Evolutionary conservation across 1,140 invertebrate genomes (phyloP), one percentile per base, ranked within the genome.

Genomic region (Drosophila repletoides): DNA sequence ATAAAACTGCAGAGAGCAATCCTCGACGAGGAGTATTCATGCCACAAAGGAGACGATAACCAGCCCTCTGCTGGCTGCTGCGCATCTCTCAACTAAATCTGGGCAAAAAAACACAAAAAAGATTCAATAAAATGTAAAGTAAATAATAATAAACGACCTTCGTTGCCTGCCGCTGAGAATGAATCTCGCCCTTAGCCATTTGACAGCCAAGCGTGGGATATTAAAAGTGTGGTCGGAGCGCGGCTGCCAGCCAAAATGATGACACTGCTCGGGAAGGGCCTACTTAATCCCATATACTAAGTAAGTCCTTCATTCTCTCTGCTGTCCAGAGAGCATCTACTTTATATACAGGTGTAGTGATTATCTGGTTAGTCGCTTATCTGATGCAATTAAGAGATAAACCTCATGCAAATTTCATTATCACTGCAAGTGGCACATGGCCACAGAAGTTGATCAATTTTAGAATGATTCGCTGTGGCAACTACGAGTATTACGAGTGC

Each of bases 81-180:
- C 21, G 40, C 19, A 22, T 10, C 17, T 12, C 17, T n/a, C 38
- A 12, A 28, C 55, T 14, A 15, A 36, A 46, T 26, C 40, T 22
- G 17, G 12, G 56, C 38, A 26, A 31, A 21, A 19, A 33, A 51
- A 45, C 7, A 22, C 48, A 52, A 9, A 55, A 36, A 59, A 59
- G 75, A 79, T 75, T 79, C 80, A 84, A 84, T 84, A 75, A 86
- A 68, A 84, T 79, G 75, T 80, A 58, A 83, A 80, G 76, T 76
- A 80, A 80, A 80, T 80, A 80, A 80, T 80, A 80, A 80, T 67
- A 81, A 83, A 70, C 77, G 79, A 84, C 79, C 79, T 84, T 84
- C 76, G 46, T 71, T 38, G 26, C 24, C 10, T 52, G 52, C 52
- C 46, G 36, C 33, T 29, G 12, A 65, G 53, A n/a, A n/a, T 2